Evolutionary conservation across 1,140 invertebrate species (phyloP), one percentile per base, ranked within the genome.

Genomic region (Charaxes varanes): DNA sequence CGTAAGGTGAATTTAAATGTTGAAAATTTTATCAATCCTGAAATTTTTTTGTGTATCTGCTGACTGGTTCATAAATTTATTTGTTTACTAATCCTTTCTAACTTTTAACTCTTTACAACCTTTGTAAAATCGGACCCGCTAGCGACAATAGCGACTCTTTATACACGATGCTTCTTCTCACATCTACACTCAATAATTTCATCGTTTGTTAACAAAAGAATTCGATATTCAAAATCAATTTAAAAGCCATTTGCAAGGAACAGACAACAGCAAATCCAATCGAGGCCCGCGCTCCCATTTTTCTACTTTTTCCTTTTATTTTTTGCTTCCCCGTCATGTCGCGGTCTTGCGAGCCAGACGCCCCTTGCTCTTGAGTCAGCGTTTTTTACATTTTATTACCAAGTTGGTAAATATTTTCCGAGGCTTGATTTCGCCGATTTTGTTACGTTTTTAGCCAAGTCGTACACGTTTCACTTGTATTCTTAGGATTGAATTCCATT

Each of bases 211-310:
- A 65, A 62, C 54, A 53, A 70, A 71, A 69, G 54, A 62, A 56
- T 69, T 76, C 62, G 52, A 76, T 76, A 78, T 79, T 73, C 67
- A 77, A 74, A 79, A 79, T 72, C 74, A 77, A 79, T 79, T 79
- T 76, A 68, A 79, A 82, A 77, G 56, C 66, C 69, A 81, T 81
- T 81, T 76, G 74, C 71, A 77, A 79, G 72, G 69, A 77, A 78
- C 74, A 82, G 74, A 79, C 78, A 82, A 77, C 68, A 65, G 72
- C 65, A 78, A 82, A 79, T 79, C 64, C 72, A 79, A 79, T 79
- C 72, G 74, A 59, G 62, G 63, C 62, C 58, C 55, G 62, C 58
- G 62, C 63, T 68, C 44, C 67, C 58, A 71, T 77, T 71, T 81
- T 73, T 65, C 56, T 55, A 43, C 41, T 49, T 59, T 68, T 69